Percentiles rank a stretch among this genome's conserved stretches.
These are phyloP conservation scores for Harpagifer antarcticus DNA, from an alignment of 2,797 vertebrate genomes.

Conservation along the genomic window DNA sequence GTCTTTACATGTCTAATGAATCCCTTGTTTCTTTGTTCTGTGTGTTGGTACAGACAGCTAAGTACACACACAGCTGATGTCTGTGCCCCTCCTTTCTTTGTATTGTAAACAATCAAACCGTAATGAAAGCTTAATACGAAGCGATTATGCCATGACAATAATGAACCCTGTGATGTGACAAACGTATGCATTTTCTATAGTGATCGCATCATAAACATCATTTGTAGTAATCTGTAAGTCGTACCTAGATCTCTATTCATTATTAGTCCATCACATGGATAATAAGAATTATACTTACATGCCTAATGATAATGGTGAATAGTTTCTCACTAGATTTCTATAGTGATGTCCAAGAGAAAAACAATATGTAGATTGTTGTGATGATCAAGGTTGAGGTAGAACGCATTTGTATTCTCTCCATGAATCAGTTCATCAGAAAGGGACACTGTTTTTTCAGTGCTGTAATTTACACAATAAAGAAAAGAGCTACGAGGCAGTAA, in stretches of 20 bases:
- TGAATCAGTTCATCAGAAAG: background rate
- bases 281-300: background rate
- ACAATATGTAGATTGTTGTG: background rate
- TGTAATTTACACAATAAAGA: background rate
- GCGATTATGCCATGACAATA: slow-evolving; percentile 29
- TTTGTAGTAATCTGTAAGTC: slow-evolving; percentile 27
- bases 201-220: background rate
- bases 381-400: background rate
- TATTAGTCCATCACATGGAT: slow-evolving; percentile 13
- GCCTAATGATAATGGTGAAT: slow-evolving; percentile 5
- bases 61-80: slow-evolving; percentile 39
- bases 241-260: slow-evolving; percentile 24
- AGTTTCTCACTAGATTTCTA: background rate
- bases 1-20: slow-evolving; percentile 29
- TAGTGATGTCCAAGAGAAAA: background rate
- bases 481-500: background rate
- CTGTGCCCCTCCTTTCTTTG: slow-evolving; percentile 10
- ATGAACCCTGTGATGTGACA: slow-evolving; percentile 26
- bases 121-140: slow-evolving; percentile 28
- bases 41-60: slow-evolving; percentile 44
- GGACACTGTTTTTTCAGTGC: background rate
- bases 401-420: background rate
- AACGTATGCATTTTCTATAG: slow-evolving; percentile 26
- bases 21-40: slow-evolving; percentile 27
- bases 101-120: slow-evolving; percentile 36